Evolutionary conservation across 2,888 invertebrate genomes (phyloP).

Genomic region (Mythimna ferrago): DNA sequence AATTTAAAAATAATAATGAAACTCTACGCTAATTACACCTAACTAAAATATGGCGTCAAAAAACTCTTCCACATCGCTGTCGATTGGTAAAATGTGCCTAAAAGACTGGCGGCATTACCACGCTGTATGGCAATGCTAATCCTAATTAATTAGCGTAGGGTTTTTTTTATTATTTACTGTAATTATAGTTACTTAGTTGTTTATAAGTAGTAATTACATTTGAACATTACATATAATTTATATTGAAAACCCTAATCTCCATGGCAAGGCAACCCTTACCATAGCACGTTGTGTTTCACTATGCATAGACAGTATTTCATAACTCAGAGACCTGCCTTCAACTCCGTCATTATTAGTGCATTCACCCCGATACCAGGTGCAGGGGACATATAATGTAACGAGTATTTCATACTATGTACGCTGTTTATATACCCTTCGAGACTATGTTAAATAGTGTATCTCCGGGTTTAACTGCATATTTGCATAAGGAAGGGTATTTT

Average conservation of each 20-base stretch:
- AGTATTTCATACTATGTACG: constrained; percentile 43
- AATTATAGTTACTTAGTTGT: too few species aligned
- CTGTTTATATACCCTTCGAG: constrained; percentile 16
- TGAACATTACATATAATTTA: background rate
- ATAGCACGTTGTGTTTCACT: constrained; percentile 16
- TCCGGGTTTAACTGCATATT: constrained; percentile 32
- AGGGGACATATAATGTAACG: constrained; percentile 41
- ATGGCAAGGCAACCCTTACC: background rate
- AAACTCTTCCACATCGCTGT: too few species aligned
- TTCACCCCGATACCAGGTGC: constrained; percentile 64
- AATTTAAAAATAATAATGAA: too few species aligned
- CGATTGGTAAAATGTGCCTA: too few species aligned
- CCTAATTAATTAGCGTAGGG: too few species aligned
- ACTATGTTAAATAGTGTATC: constrained; percentile 33
- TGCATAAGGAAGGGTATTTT: constrained; percentile 47
- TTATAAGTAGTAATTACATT: too few species aligned
- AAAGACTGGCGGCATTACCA: too few species aligned
- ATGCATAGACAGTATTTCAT: constrained; percentile 58
- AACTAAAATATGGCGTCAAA: too few species aligned
- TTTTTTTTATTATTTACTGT: too few species aligned
- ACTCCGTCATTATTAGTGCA: constrained; percentile 58
- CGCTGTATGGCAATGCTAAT: too few species aligned
- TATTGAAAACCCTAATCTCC: constrained; percentile 11
- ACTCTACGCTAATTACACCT: too few species aligned
- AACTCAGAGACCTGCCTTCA: constrained; percentile 54